phyloP scores from a whole-genome alignment of 2,888 invertebrate genomes.

The Branchipolynoe longqiensis region DNA sequence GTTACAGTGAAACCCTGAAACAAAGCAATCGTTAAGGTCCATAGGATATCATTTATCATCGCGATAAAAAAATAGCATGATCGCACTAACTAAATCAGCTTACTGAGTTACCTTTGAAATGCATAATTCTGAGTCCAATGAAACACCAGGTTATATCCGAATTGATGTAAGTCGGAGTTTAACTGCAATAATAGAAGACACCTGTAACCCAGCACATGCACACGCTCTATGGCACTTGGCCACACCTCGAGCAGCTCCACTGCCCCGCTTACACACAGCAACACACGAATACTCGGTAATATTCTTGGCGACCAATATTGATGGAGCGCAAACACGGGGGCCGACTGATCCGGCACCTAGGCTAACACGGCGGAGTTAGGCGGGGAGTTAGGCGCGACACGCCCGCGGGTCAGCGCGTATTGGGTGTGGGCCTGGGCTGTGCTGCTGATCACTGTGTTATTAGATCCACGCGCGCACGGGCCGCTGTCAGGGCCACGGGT shows the following conservation, averaged over 20 bases:
- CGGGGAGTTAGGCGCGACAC: not conserved
- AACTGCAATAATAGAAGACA: too few species aligned
- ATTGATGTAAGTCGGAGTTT: too few species aligned
- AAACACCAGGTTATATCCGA: too few species aligned
- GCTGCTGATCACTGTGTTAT: constrained; percentile 53
- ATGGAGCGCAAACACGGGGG: not conserved
- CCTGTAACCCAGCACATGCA: too few species aligned
- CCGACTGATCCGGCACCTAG: not conserved
- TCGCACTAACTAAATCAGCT: too few species aligned
- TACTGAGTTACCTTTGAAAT: too few species aligned
- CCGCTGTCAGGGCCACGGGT: constrained; percentile 38
- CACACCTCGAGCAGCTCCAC: not conserved
- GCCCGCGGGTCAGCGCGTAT: constrained; percentile 3
- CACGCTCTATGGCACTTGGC: too few species aligned
- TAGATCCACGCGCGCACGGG: constrained; percentile 21
- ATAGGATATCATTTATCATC: too few species aligned
- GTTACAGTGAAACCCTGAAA: too few species aligned
- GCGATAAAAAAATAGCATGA: too few species aligned
- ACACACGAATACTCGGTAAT: not conserved
- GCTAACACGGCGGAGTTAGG: not conserved
- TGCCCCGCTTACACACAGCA: not conserved
- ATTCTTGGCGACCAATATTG: not conserved
- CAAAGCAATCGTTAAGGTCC: too few species aligned
- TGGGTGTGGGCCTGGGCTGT: not conserved
- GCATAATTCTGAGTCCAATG: too few species aligned